Percentiles rank a stretch among this genome's conserved stretches.
Evolutionary conservation across 2,113 vertebrate genomes (phyloP).

Genomic region (Bufo gargarizans): DNA sequence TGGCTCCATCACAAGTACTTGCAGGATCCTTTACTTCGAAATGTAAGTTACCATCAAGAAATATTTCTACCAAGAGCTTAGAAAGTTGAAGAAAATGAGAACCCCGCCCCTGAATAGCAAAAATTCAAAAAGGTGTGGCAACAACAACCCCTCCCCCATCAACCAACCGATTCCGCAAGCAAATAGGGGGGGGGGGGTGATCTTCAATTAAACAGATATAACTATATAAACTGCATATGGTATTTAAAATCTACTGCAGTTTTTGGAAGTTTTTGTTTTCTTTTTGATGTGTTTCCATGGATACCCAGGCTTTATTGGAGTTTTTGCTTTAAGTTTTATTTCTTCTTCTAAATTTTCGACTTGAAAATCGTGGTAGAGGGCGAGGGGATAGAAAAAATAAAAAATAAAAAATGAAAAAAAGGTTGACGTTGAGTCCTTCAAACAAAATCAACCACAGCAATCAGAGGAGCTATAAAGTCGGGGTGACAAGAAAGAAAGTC

Average conservation of each 20-base stretch:
- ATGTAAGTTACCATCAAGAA: background rate
- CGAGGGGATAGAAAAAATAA: background rate
- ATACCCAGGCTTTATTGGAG: background rate
- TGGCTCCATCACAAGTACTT: background rate
- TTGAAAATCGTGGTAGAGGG: background rate
- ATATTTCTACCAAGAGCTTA: background rate
- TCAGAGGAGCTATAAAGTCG: constrained; percentile 60
- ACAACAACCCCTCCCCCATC: background rate
- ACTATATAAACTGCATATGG: background rate
- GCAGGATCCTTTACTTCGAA: background rate
- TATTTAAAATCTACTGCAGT: background rate
- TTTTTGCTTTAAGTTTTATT: background rate
- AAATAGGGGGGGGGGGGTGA: background rate
- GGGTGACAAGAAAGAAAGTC: constrained; percentile 60
- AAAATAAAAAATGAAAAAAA: background rate
- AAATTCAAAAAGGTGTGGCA: background rate
- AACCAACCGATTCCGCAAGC: background rate
- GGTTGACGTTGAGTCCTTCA: constrained; percentile 30
- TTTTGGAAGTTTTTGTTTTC: background rate
- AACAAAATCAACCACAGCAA: constrained; percentile 53
- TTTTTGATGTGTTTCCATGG: background rate
- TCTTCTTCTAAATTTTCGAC: background rate
- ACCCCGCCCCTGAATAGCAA: background rate
- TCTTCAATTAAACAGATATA: background rate
- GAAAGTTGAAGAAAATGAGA: background rate